Percentiles rank a stretch among this genome's conserved stretches.
Evolutionary conservation across 2,888 invertebrate species (phyloP).

Genomic region (Acanthococcus lagerstroemiae): DNA sequence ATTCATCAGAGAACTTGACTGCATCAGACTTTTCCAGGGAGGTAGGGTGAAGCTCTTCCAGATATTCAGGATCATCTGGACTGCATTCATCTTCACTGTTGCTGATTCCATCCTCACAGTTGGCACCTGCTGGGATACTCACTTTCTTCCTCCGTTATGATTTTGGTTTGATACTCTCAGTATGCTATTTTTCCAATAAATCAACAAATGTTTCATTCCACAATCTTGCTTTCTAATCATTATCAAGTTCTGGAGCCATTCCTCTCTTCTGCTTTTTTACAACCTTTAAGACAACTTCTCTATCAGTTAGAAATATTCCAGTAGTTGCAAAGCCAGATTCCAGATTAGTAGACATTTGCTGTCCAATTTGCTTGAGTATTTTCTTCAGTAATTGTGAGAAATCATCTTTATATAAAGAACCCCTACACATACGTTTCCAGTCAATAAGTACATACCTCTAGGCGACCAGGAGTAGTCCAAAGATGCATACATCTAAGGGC

Average conservation of each 20-base stretch:
- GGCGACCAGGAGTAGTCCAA: not conserved
- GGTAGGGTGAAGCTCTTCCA: not conserved
- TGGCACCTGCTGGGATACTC: not conserved
- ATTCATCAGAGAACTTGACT: not conserved
- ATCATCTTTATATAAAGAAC: not conserved
- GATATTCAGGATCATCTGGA: not conserved
- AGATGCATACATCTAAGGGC: slow-evolving; percentile 22
- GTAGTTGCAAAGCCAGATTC: slow-evolving; percentile 1
- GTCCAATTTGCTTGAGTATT: not conserved
- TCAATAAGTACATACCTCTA: not conserved
- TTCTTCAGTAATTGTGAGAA: not conserved
- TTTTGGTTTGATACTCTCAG: not conserved
- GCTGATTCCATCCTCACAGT: not conserved
- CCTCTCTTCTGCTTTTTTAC: not conserved
- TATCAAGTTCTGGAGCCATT: not conserved
- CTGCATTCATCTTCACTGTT: not conserved
- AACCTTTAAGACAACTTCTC: not conserved
- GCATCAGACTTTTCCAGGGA: not conserved
- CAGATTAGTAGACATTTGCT: not conserved
- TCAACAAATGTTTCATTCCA: not conserved
- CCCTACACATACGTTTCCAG: not conserved
- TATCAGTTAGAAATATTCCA: not conserved
- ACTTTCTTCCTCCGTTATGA: not conserved
- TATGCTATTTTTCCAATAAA: not conserved
- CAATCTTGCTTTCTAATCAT: not conserved